Evolutionary conservation across 2,113 vertebrate species (phyloP), one percentile per base, ranked within the genome.

Genomic region (Mormyrus iriodes): DNA sequence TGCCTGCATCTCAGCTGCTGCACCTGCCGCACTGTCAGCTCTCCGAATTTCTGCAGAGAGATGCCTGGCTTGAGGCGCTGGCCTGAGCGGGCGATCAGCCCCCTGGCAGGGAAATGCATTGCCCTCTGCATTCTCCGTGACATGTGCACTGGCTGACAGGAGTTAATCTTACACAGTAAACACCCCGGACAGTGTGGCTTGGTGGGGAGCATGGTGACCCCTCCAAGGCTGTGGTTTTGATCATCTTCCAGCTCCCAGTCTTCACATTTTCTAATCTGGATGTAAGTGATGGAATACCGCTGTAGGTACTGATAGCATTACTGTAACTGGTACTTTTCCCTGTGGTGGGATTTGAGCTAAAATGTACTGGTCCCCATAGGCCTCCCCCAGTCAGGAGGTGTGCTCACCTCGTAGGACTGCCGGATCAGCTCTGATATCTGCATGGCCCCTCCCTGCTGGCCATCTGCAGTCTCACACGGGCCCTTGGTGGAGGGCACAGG

Each of bases 1-100:
- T 99, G 97, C 76, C 95, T 96, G 90, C 97, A 97, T 83, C 98
- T 96, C 91, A 99, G 95, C 88, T 93, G 96, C 92, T 99, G 98
- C 17, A 99, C 96, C 89, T 97, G 97, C 17, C 95, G 96, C 92
- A 99, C 97, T 0, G 97, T 97, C 93, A 97, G 95, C 90, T 97
- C 95, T 85, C 97, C 96, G 19, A 99, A 99, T 94, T 97, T 98
- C 98, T 99, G 89, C 3, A 89, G 1, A 90, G 1, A 55, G 24
- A 31, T 4, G 2, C 24, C 0, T 31, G 12, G 48, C 48, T 53
- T 49, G 21, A 53, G 85, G 73, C 13, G 35, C 49, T 9, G 31
- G 31, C 49, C 49, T 73, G n/a, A 73, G 8, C 24, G 2, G 12
- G 10, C 19, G 3, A 12, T 39, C 39, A 82, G 19, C 76, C 21